Evolutionary conservation across 64 coral and sea anemone species (phyloP).

Genomic region (Anthopleura sola): DNA sequence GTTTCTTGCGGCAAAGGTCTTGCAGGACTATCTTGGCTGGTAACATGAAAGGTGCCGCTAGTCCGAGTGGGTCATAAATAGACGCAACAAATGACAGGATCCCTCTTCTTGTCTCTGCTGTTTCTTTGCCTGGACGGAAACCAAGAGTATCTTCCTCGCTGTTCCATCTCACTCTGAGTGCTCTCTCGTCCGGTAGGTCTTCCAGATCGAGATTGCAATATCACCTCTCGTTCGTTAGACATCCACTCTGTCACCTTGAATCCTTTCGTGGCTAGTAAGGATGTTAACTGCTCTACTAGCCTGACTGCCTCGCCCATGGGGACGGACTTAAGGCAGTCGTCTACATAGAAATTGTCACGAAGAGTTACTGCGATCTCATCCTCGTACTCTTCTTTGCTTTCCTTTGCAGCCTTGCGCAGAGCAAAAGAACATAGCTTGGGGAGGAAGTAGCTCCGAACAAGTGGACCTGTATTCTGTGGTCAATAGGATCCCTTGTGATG

Average conservation of each 20-base stretch:
- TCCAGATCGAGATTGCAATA: slow-evolving; percentile 16
- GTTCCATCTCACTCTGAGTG: background rate
- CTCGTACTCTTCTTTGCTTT: background rate
- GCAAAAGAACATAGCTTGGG: too few relatives aligned
- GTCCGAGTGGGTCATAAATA: slow-evolving; percentile 37
- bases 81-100: slow-evolving; percentile 41
- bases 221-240: slow-evolving; percentile 10
- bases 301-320: background rate
- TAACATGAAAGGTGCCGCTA: slow-evolving; percentile 8
- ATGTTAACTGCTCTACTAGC: background rate
- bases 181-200: slow-evolving; percentile 22
- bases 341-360: slow-evolving; percentile 15
- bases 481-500: too few relatives aligned
- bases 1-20: slow-evolving; percentile 23
- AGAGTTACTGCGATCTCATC: background rate
- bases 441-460: too few relatives aligned
- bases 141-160: slow-evolving; percentile 15
- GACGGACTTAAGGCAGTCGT: background rate
- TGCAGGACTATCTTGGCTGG: slow-evolving; percentile 28
- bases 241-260: slow-evolving; percentile 18
- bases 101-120: slow-evolving; percentile 8
- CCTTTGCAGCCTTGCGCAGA: background rate
- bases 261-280: slow-evolving; percentile 5
- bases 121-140: background rate
- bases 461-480: too few relatives aligned